Evolutionary conservation across 2,113 vertebrate genomes (phyloP).

Genomic region (Hemiprocne comata): DNA sequence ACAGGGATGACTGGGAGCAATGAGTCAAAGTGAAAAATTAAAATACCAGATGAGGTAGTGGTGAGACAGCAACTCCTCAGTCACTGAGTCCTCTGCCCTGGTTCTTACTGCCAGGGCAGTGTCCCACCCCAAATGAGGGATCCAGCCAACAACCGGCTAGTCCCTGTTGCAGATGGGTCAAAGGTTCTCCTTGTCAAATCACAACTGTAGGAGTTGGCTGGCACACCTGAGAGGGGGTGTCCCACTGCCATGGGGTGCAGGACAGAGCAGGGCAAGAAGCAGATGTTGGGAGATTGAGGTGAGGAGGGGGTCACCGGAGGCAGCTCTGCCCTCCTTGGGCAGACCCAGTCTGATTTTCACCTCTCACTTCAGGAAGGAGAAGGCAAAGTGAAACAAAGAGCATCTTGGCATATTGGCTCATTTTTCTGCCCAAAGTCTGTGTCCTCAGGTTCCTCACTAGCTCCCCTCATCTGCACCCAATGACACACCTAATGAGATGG

Average conservation of each 20-base stretch:
- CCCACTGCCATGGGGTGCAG: rapidly evolving
- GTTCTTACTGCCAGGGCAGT: not conserved
- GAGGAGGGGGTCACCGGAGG: not conserved
- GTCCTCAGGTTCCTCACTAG: not conserved
- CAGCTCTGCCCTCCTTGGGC: rapidly evolving
- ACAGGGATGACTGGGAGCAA: not conserved
- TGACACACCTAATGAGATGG: not conserved
- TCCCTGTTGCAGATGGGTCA: not conserved
- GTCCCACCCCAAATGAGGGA: not conserved
- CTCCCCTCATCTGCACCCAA: not conserved
- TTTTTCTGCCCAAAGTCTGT: not conserved
- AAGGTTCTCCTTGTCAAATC: not conserved
- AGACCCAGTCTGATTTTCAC: rapidly evolving
- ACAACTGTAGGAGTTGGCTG: rapidly evolving
- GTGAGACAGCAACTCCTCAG: not conserved
- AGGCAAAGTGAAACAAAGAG: not conserved
- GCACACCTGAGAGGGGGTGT: not conserved
- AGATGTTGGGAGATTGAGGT: not conserved
- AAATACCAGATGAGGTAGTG: not conserved
- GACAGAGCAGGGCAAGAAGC: not conserved
- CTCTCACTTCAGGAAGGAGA: not conserved
- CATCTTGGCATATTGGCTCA: not conserved
- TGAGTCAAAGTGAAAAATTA: conserved; percentile 55
- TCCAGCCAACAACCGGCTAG: not conserved
- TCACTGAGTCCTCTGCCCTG: not conserved